phyloP scores from a whole-genome alignment of 2,888 invertebrate genomes.

The Clepsis dumicolana region DNA sequence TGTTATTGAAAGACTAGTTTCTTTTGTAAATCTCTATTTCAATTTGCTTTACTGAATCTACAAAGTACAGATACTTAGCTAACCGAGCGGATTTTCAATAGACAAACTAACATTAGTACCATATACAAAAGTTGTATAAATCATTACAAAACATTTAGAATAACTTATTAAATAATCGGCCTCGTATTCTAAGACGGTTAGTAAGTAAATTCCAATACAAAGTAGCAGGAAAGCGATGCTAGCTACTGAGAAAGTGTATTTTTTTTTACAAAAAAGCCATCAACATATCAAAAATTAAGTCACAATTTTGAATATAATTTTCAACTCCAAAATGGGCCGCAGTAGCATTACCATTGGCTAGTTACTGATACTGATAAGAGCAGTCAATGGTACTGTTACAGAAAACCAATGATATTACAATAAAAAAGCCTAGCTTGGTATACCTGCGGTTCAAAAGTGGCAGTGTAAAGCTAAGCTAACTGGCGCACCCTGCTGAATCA shows the following conservation, averaged over 20 bases:
- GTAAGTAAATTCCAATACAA: slow-evolving; percentile 15
- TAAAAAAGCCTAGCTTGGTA: too few species aligned
- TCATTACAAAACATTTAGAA: slow-evolving; percentile 43
- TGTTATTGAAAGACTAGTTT: slow-evolving; percentile 32
- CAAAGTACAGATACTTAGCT: slow-evolving; percentile 40
- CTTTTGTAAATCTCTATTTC: slow-evolving; percentile 45
- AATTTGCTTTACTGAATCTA: slow-evolving; percentile 47
- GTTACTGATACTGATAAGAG: background rate
- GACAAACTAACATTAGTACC: slow-evolving; percentile 50
- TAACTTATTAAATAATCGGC: slow-evolving; percentile 38
- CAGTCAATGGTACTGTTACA: background rate
- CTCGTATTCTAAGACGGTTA: slow-evolving; percentile 8
- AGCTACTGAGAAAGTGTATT: background rate
- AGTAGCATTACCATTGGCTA: background rate
- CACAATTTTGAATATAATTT: slow-evolving; percentile 6
- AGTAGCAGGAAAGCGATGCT: background rate
- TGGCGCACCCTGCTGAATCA: too few species aligned
- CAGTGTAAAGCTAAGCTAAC: too few species aligned
- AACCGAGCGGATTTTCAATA: slow-evolving; percentile 51
- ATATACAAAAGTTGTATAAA: slow-evolving; percentile 48
- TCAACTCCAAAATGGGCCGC: slow-evolving; percentile 1
- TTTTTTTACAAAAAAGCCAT: slow-evolving; percentile 13
- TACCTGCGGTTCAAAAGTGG: too few species aligned
- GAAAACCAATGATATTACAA: too few species aligned
- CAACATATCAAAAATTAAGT: slow-evolving; percentile 13